A percentile compares a stretch with the other conserved stretches of the same genome.
These are phyloP conservation scores for Andinoacara biseriatus DNA, from an alignment of 2,113 vertebrate genomes.

Conservation along the genomic window DNA sequence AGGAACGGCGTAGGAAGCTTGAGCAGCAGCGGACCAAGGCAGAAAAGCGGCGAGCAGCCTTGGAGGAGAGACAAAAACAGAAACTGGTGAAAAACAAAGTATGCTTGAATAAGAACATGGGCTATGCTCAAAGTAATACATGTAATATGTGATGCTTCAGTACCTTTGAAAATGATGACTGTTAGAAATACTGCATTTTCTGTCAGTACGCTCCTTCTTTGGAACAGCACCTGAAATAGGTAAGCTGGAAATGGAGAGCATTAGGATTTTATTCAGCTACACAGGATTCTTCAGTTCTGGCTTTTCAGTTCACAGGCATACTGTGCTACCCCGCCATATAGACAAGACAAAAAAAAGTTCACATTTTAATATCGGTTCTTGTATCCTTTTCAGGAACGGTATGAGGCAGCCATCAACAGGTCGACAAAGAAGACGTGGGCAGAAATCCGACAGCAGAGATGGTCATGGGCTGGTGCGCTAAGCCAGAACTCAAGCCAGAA, in stretches of 20 bases:
- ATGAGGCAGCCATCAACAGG: conserved; percentile 92
- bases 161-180: neutral
- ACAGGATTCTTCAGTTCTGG: neutral
- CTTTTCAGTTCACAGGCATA: neutral
- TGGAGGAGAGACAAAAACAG: conserved; percentile 93
- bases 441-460: conserved; percentile 95
- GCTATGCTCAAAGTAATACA: neutral
- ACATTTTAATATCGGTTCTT: neutral
- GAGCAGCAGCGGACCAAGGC: conserved; percentile 92
- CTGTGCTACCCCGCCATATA: neutral
- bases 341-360: too few species aligned
- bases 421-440: conserved; percentile 97
- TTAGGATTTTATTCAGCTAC: neutral
- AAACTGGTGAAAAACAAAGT: conserved; percentile 98
- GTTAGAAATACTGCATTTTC: neutral
- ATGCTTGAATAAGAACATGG: neutral
- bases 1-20: conserved; percentile 88
- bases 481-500: conserved; percentile 88
- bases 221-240: neutral
- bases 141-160: neutral
- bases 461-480: conserved; percentile 93
- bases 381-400: conserved; percentile 85
- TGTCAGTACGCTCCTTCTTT: neutral
- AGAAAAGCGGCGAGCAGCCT: conserved; percentile 85
- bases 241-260: neutral